Evolutionary conservation across 1,140 invertebrate species (phyloP), one percentile per base, ranked within the genome.

Genomic region (Lasioglossum baleicum): DNA sequence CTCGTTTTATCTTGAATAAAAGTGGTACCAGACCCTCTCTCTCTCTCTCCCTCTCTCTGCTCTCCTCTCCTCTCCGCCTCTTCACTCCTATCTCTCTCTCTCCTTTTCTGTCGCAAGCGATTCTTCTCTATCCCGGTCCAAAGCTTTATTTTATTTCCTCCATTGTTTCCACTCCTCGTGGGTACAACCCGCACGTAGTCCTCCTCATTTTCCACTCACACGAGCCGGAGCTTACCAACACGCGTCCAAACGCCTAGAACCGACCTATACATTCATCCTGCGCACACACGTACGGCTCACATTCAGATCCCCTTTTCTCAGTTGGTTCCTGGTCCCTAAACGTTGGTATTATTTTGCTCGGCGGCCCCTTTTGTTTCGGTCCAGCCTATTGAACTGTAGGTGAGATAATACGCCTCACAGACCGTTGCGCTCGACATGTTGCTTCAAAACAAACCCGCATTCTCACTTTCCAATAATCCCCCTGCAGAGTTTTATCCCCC

Each of bases 101-200:
- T 40, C 20, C 17, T 20, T 78, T 44, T 44, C 71, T 70, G 75
- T 67, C 44, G 7, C 56, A 7, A 35, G 20, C 71, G 70, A 69
- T 76, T 63, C 71, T 71, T 72, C 72, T 66, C 75, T 83, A 64
- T 81, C 76, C 81, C 82, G 65, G 70, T 80, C 60, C 77, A 81
- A 87, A 89, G 86, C 88, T 87, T 91, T 91, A 91, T 91, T 92
- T 91, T 92, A 91, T 91, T 92, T 90, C 86, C 83, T 87, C 89
- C 82, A 92, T 91, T 92, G 90, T 92, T 91, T 90, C 86, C 80
- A 86, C 82, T 85, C 82, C 85, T 88, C 81, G 85, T 80, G 80
- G 78, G 53, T 65, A 82, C 75, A 78, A 84, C 82, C 81, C 86
- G 87, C 86, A 79, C 87, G 84, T 84, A 84, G 75, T 80, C 72